Percentiles rank a stretch among this genome's conserved stretches.
Evolutionary conservation across 2,888 invertebrate species (phyloP).

Genomic region (Sesamia inferens): DNA sequence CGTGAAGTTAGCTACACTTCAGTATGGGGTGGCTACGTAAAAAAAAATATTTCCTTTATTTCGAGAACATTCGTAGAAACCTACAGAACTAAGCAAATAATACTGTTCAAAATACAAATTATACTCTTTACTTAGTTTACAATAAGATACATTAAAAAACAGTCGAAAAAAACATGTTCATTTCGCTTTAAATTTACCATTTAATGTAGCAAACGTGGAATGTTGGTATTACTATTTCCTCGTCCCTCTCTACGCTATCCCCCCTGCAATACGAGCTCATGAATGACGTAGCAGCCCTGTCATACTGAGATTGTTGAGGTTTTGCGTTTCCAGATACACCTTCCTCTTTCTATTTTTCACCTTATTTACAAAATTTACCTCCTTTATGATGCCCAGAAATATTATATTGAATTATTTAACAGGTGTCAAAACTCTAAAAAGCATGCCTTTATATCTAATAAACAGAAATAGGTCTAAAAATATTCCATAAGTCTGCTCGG

Average conservation of each 20-base stretch:
- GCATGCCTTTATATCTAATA: neutral
- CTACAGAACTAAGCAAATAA: neutral
- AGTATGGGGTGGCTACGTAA: constrained; percentile 65
- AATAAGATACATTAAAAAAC: neutral
- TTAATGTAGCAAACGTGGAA: constrained; percentile 55
- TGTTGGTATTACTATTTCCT: constrained; percentile 73
- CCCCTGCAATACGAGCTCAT: constrained; percentile 65
- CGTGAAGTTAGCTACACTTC: constrained; percentile 75
- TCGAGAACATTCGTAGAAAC: neutral
- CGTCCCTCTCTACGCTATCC: constrained; percentile 66
- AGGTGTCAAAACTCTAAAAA: constrained; percentile 14
- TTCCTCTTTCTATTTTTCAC: constrained; percentile 64
- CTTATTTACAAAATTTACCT: constrained; percentile 39
- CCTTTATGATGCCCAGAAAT: neutral
- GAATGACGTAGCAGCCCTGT: constrained; percentile 72
- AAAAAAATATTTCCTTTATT: constrained; percentile 56
- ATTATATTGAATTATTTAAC: neutral
- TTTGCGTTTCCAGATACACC: constrained; percentile 84
- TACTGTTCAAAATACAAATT: neutral
- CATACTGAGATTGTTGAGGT: constrained; percentile 78
- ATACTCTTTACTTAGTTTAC: neutral
- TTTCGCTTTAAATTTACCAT: constrained; percentile 32
- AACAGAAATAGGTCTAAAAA: constrained; percentile 54
- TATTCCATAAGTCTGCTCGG: constrained; percentile 77
- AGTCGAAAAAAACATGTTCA: neutral